Evolutionary conservation across 2,888 invertebrate genomes (phyloP), one percentile per base, ranked within the genome.

Genomic region (Leistus spinibarbis): DNA sequence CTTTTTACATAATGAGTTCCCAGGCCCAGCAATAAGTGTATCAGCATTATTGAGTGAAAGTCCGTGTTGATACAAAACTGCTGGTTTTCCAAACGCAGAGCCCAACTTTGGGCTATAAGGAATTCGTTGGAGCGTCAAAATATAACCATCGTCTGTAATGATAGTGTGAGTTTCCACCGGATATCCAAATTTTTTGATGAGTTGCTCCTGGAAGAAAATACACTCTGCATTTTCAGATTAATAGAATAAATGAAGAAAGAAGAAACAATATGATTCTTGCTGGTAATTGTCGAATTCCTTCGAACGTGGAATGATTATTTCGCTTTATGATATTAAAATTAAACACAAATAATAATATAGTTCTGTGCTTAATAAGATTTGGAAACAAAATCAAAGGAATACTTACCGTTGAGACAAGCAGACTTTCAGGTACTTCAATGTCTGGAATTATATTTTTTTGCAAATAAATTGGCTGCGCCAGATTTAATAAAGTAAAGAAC

Each of bases 51-150:
- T 86, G 19, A 84, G 84, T 4, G 89, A 79, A 3, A 89, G 79
- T 0, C 91, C 91, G 79, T 89, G 89, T 80, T 87, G 87, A 64
- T 89, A 79, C 73, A 86, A 86, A 77, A 82, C 86, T n/a, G 81
- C 86, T 78, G 77, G 82, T 77, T 78, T 81, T 24, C 78, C 79
- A 13, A 79, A 76, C 40, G 27, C 63, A 0, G 53, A 78, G 53
- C 78, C 76, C 7, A 80, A 80, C 76, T 74, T 76, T 76, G 71
- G 76, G 16, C 88, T 88, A 78, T 83, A 79, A 1, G 88, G 88
- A 76, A 91, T 89, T 65, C 90, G 83, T 77, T 90, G 89, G 53
- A 91, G 71, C 27, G 84, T 84, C 19, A 91, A 82, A 56, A 90
- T 84, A 80, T 88, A 91, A 0, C 89, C 90, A 82, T 91, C 90